Percentiles rank a stretch among this genome's conserved stretches.
phyloP scores from a whole-genome alignment of 2,797 vertebrate species.

The Leucoraja ocellata region DNA sequence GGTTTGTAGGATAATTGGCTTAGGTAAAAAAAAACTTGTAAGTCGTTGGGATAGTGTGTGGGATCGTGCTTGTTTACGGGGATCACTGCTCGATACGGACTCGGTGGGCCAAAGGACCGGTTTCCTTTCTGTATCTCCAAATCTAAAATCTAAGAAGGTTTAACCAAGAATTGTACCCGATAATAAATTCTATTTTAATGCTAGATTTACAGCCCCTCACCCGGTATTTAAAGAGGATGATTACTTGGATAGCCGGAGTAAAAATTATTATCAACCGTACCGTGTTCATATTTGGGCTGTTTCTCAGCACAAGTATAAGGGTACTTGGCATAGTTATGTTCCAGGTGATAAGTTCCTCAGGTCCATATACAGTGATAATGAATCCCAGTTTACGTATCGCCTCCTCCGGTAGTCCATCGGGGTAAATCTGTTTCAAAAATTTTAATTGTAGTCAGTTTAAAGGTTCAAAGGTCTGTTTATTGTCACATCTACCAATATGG shows the following conservation, averaged over 20 bases:
- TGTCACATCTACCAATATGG: no score
- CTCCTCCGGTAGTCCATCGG: neutral
- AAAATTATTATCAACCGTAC: neutral
- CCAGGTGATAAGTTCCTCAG: neutral
- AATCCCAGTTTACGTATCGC: neutral
- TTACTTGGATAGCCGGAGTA: no score
- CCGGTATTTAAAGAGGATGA: no score
- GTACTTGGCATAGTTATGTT: neutral
- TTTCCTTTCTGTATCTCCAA: no score
- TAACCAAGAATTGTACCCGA: neutral
- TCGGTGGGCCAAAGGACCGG: no score
- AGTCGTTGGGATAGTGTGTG: no score
- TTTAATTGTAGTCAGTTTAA: neutral
- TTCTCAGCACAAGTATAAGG: neutral
- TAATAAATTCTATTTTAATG: neutral
- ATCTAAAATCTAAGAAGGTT: no score
- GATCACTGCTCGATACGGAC: no score
- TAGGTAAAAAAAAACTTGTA: no score
- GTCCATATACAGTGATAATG: conserved; percentile 12
- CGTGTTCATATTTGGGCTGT: neutral
- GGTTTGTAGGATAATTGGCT: no score
- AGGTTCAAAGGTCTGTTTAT: no score
- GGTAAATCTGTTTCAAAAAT: neutral
- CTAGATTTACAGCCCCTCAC: neutral
- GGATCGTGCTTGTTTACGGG: no score